Evolutionary conservation across 2,797 vertebrate genomes (phyloP).

Genomic region (Poecilia picta): DNA sequence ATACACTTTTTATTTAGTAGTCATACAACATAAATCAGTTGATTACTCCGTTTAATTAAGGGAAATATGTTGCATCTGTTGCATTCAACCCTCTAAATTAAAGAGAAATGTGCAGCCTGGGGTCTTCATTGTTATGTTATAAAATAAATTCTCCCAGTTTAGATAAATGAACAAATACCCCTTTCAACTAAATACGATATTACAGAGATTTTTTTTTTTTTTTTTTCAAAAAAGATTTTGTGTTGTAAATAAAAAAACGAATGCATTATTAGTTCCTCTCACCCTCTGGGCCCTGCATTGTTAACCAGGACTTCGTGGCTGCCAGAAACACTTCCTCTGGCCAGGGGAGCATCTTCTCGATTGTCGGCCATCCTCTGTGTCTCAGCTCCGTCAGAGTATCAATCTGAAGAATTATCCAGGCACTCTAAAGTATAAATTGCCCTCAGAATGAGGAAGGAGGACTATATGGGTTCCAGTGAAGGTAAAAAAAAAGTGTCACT

Average conservation of each 20-base stretch:
- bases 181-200: background rate
- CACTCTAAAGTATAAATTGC: background rate
- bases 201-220: background rate
- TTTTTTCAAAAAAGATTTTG: background rate
- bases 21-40: background rate
- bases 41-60: no score
- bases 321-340: constrained; percentile 27
- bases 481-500: constrained; percentile 21
- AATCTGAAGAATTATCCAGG: background rate
- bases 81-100: background rate
- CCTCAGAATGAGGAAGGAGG: constrained; percentile 31
- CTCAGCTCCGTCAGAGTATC: constrained; percentile 4
- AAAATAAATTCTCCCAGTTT: background rate
- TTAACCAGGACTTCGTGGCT: constrained; percentile 44
- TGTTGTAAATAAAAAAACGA: background rate
- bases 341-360: constrained; percentile 43
- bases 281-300: constrained; percentile 35
- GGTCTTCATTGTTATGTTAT: background rate
- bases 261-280: constrained; percentile 22
- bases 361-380: constrained; percentile 39
- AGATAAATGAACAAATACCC: background rate
- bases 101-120: background rate
- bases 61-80: background rate
- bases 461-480: constrained; percentile 16
- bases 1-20: background rate